Evolutionary conservation across 1,140 invertebrate species (phyloP).

Genomic region (Cylas formicarius): DNA sequence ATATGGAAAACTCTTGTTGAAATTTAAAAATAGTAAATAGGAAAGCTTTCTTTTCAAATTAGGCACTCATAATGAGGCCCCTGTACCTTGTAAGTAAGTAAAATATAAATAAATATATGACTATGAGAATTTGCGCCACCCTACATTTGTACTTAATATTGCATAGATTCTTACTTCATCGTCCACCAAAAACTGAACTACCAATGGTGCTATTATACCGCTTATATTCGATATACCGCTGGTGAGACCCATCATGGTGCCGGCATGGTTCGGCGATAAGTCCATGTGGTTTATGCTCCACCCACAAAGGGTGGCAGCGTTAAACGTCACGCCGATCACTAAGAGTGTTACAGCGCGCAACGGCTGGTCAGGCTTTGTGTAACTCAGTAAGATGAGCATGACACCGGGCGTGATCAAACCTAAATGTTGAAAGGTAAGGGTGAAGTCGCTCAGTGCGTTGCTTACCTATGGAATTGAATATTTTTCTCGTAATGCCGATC

Average conservation of each 20-base stretch:
- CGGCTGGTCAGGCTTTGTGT: constrained; percentile 1
- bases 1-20: no score
- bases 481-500: constrained; percentile 51
- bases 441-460: not conserved
- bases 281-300: constrained; percentile 61
- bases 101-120: no score
- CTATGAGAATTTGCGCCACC: no score
- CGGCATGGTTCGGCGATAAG: constrained; percentile 62
- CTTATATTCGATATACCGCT: constrained; percentile 65
- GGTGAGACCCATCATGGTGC: constrained; percentile 65
- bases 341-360: constrained; percentile 53
- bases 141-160: no score
- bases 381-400: constrained; percentile 50
- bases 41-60: no score
- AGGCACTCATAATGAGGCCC: no score
- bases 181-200: constrained; percentile 38
- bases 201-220: constrained; percentile 59
- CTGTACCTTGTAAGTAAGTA: no score
- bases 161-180: constrained; percentile 55
- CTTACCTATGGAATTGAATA: constrained; percentile 56
- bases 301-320: constrained; percentile 65
- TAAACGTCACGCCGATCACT: constrained; percentile 61
- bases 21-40: no score
- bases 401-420: constrained; percentile 51
- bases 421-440: constrained; percentile 22